Base-by-base conservation (phyloP, 2,888 invertebrate species). In the Lymantria dispar region DNA sequence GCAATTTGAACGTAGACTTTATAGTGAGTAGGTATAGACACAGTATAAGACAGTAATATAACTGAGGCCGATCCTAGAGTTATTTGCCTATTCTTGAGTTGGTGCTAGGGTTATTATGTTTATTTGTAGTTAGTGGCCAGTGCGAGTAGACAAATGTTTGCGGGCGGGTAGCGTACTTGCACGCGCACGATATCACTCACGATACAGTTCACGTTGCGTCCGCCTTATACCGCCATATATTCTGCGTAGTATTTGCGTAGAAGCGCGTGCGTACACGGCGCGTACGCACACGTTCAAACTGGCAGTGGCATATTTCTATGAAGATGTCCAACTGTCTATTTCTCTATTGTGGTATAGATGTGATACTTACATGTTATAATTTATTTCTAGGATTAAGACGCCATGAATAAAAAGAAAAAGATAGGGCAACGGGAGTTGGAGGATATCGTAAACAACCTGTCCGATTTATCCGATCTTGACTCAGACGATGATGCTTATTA, bases 401-500 rank as follows among this genome's bases (percentile, higher is more conserved):
- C 43, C 43, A 48, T 48, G 43, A 48, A 43, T 48, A 48, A 43
- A 36, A 48, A 43, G 43, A 39, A 11, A 8, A 40, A 15, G 14
- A 41, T 47, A 41, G 15, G 47, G 41, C 12, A 47, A 41, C 29
- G 12, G 48, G 44, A 45, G 48, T 49, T 49, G 41, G 48, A 50
- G 52, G 52, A 30, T 43, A 48, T 55, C 36, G 12, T 60, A 29
- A 50, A 52, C 47, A 56, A 48, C 49, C 54, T 60, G 39, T 58
- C 58, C 11, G 61, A 58, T 56, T 54, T 61, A 52, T 61, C 58
- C 29, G 56, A 56, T 53, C 15, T 54, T 47, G 61, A 56, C 52
- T 58, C 58, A 41, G 61, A 61, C 22, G 61, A 58, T 55, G 58
- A 61, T 55, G 37, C 54, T 9, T 56, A 55, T 55, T 58, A 56